A percentile compares a stretch with the other conserved stretches of the same genome.
phyloP scores from a whole-genome alignment of 2,113 vertebrate genomes.

The Erythrolamprus reginae region DNA sequence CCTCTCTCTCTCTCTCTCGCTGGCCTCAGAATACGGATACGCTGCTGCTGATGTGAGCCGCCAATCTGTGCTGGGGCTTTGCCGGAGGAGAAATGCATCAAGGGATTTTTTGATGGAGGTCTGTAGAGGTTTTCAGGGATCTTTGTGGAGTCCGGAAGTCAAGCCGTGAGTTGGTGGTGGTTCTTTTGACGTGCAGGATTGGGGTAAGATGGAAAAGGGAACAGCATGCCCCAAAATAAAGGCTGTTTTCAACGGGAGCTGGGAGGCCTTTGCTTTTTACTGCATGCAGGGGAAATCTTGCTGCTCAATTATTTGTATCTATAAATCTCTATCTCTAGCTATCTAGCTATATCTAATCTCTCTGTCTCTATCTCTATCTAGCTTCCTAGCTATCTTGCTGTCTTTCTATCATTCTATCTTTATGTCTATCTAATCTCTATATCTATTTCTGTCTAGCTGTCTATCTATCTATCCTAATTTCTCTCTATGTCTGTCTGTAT shows the following conservation, averaged over 20 bases:
- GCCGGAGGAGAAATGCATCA: background rate
- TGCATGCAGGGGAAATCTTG: background rate
- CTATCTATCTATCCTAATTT: too few species aligned
- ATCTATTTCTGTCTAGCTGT: too few species aligned
- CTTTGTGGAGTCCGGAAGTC: background rate
- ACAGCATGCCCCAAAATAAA: background rate
- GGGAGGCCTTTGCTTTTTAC: background rate
- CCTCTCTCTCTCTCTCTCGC: background rate
- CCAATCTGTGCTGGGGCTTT: background rate
- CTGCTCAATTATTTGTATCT: background rate
- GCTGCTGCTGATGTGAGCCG: background rate
- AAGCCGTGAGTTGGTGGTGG: background rate
- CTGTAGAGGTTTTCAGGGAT: background rate
- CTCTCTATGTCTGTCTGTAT: too few species aligned
- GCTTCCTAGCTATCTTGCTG: too few species aligned
- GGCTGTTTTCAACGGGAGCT: background rate
- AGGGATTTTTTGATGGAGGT: background rate
- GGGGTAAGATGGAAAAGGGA: background rate
- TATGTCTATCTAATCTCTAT: too few species aligned
- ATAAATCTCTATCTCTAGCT: too few species aligned
- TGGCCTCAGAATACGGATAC: background rate
- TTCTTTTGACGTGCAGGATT: background rate
- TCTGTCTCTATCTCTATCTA: too few species aligned
- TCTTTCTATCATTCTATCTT: accelerated
- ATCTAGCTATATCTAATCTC: too few species aligned